A percentile compares a stretch with the other conserved stretches of the same genome.
phyloP scores from a whole-genome alignment of 35 echinoderm and acorn worm species.

The Stichopus chloronotus region DNA sequence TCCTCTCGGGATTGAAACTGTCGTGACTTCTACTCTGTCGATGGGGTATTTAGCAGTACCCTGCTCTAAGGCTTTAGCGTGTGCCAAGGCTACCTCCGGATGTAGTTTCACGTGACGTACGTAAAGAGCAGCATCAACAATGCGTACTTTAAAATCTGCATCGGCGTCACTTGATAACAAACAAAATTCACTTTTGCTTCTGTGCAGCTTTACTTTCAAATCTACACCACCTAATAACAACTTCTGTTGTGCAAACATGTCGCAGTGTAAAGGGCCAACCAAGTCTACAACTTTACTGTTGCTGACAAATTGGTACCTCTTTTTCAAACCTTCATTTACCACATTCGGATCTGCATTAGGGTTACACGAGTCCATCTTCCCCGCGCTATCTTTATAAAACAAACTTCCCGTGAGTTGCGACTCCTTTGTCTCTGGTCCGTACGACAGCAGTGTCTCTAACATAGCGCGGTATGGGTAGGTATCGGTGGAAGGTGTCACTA shows the following conservation, averaged over 20 bases:
- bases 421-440: slow-evolving; percentile 46
- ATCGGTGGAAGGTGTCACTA: slow-evolving; percentile 60
- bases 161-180: slow-evolving; percentile 1
- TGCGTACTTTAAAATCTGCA: slow-evolving; percentile 16
- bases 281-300: slow-evolving; percentile 38
- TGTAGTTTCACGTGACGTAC: slow-evolving; percentile 35
- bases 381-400: slow-evolving; percentile 86
- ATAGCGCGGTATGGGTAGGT: slow-evolving; percentile 72
- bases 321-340: slow-evolving; percentile 63
- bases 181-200: slow-evolving; percentile 51
- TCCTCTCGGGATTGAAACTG: slow-evolving; percentile 14
- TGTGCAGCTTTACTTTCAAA: slow-evolving; percentile 68
- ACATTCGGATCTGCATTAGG: not conserved
- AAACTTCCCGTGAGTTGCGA: slow-evolving; percentile 65
- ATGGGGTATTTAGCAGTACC: slow-evolving; percentile 49
- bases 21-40: slow-evolving; percentile 29
- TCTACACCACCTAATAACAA: slow-evolving; percentile 53
- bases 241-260: slow-evolving; percentile 74
- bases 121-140: slow-evolving; percentile 23
- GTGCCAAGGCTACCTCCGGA: slow-evolving; percentile 13
- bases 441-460: slow-evolving; percentile 62
- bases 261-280: slow-evolving; percentile 38
- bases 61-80: slow-evolving; percentile 40
- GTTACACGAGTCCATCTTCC: slow-evolving; percentile 61
- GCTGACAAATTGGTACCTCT: slow-evolving; percentile 30